Evolutionary conservation across 2,888 invertebrate species (phyloP), one percentile per base, ranked within the genome.

Genomic region (Dryobotodes eremita): DNA sequence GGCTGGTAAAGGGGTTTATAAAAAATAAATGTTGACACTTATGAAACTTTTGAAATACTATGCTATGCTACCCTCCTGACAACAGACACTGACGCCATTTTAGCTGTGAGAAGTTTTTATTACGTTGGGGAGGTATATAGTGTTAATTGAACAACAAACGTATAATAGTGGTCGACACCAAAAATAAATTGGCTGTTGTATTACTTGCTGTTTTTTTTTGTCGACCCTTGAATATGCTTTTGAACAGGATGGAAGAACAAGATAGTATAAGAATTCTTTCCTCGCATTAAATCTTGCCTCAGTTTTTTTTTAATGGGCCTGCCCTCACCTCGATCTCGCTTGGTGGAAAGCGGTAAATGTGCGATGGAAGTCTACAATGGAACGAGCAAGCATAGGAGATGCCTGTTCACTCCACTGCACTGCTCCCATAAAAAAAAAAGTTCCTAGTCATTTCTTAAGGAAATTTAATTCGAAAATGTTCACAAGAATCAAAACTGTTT

Each of bases 1-100:
- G 87, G 87, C 42, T 87, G 86, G 11, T 66, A 75, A 6, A 36
- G 1, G n/a, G 23, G 6, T 23, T 10, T 2, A 36, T 46, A n/a
- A 50, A 57, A n/a, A 20, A 7, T 3, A 17, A 61, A 61, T 11
- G 23, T n/a, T 75, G 1, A 23, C n/a, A 42, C 13, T 42, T 59
- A 8, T 31, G 2, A 31, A 8, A 10, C 2, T 15, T 50, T 79
- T 42, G 42, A 42, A 42, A 42, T 42, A 5, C 42, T 42, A 42
- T 42, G 42, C 42, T 42, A 42, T 7, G 6, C 42, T 36, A 36
- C 42, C 2, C 42, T 42, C 5, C 42, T 42, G 7, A 46, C 46
- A 46, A 46, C 46, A 46, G 8, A 46, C 17, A 42, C 20, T 20
- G 36, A 8, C 13, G 74, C 13, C 31, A 26, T n/a, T 4, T 55